Base-by-base conservation (phyloP, 2,797 vertebrate genomes). In the Hipposideros larvatus region DNA sequence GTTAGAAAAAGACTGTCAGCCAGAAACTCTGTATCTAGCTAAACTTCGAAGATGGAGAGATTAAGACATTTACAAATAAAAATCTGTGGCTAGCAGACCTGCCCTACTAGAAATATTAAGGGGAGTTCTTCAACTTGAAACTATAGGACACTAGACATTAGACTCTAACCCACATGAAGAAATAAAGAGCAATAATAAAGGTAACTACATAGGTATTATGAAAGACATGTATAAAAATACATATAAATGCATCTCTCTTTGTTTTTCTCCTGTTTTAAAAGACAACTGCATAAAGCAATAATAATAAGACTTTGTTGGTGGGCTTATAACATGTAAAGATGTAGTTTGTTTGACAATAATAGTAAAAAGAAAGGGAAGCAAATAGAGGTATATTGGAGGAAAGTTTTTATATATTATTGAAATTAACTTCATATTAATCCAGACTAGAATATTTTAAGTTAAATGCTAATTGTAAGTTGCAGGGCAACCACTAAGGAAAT, bases 381-480 rank as follows among this genome's bases (percentile, higher is more conserved):
- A 73, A 63, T 68, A 26, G 77, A 84, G 22, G 11, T 43, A 74
- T 51, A 68, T 43, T 66, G 9, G n/a, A 93, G 24, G 34, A 55
- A 79, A 55, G 34, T 61, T 63, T 73, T 86, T 70, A 37, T 19
- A 28, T 79, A 26, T 57, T 51, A 68, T 61, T 93, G 26, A 75
- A 51, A 78, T 74, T 78, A 82, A 48, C 31, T 88, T 65, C 66
- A 11, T 73, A 26, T 86, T 68, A 88, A 82, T 74, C 16, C 11
- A 73, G 21, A 85, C 5, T 53, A 41, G 7, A 87, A 93, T 78
- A 43, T 88, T 96, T 97, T 61, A 91, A 43, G 5, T 77, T 91
- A 68, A 89, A 48, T 75, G 34, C 16, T 89, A 78, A 74, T 83
- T 91, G 1, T 70, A 75, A 80, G 93, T 83, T 86, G 28, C 4